Evolutionary conservation across 2,888 invertebrate genomes (phyloP), one percentile per base, ranked within the genome.

Genomic region (Adelognathus sp.): DNA sequence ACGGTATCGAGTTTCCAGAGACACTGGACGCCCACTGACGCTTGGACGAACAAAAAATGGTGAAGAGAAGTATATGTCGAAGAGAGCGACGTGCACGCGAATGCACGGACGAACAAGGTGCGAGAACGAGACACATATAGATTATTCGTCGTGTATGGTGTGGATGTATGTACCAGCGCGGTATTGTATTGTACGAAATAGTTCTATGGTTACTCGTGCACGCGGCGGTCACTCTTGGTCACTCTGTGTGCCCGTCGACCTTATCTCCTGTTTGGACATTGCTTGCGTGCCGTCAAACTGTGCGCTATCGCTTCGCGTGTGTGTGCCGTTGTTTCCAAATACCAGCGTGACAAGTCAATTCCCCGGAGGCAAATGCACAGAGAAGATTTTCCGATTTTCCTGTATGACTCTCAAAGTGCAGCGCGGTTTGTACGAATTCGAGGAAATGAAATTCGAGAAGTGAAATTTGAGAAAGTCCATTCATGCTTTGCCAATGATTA

Each of bases 191-290:
- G n/a, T 69, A 75, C 60, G 24, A 52, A 29, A 31, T 29, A 33
- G 67, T 44, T 36, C 46, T 6, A n/a, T n/a, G 31, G 46, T 24
- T 46, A 33, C 46, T 24, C 46, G 58, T n/a, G n/a, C n/a, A n/a
- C n/a, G n/a, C n/a, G n/a, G n/a, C n/a, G n/a, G n/a, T n/a, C n/a
- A n/a, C n/a, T n/a, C n/a, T n/a, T 56, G 41, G 77, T 66, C 81
- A 81, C 70, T 82, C 80, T 86, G 77, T 61, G 81, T 85, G 84
- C 61, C 81, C 86, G 81, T 67, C 82, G 83, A 86, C 85, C 88
- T 87, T 88, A 89, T 89, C 87, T 89, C 85, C 85, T 86, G 87
- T 86, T 86, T 83, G 81, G 80, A 82, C 84, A 83, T 83, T 83
- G 80, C 82, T 85, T 72, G 82, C 73, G 83, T 83, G 80, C 83